A percentile compares a stretch with the other conserved stretches of the same genome.
Evolutionary conservation across 2,113 vertebrate species (phyloP).

Genomic region (Gambusia holbrooki): DNA sequence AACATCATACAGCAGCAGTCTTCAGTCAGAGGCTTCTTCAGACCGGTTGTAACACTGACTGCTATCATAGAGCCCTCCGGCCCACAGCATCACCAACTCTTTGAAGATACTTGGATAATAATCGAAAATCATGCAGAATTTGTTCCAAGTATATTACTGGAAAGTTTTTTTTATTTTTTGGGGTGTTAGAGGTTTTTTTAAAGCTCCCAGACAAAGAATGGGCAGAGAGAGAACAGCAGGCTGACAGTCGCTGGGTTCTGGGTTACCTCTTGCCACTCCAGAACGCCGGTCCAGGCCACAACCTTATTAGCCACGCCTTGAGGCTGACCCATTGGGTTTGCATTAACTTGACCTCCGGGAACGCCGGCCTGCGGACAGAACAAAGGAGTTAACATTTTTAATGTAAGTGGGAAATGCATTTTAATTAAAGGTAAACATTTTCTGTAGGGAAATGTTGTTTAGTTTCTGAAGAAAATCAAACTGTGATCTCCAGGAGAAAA

Average conservation of each 20-base stretch:
- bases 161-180: neutral
- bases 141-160: neutral
- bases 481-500: conserved; percentile 16
- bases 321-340: conserved; percentile 74
- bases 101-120: no score
- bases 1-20: no score
- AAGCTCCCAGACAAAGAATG: no score
- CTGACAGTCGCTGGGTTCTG: no score
- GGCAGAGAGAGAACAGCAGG: no score
- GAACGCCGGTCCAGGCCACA: conserved; percentile 90
- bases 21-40: no score
- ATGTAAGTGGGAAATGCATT: neutral
- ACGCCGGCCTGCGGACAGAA: conserved; percentile 58
- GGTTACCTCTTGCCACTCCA: conserved; percentile 93
- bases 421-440: neutral
- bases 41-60: no score
- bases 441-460: neutral
- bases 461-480: neutral
- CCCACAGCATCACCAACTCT: no score
- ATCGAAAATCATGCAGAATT: neutral
- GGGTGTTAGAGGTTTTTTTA: no score
- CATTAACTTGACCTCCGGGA: conserved; percentile 58
- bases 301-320: conserved; percentile 88
- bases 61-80: no score
- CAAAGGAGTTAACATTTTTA: neutral